These are phyloP conservation scores for Actinia equina DNA, from an alignment of 64 coral and sea anemone species.

Conservation along the genomic window DNA sequence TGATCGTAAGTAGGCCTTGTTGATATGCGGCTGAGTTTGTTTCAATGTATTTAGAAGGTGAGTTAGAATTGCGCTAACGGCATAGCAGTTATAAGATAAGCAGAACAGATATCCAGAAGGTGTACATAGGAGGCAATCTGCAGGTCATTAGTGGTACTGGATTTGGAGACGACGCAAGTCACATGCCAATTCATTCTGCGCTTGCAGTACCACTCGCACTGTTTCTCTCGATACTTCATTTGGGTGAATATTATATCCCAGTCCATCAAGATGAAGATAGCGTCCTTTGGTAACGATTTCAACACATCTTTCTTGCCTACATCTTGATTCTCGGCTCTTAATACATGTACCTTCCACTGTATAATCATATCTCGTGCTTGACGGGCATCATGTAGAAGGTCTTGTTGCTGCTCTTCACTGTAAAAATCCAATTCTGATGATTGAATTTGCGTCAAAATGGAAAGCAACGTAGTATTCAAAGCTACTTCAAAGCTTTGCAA, in stretches of 20 bases:
- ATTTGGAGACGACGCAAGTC: background rate
- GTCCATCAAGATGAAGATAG: constrained; percentile 21
- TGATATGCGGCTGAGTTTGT: too few species aligned
- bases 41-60: too few species aligned
- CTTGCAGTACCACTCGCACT: background rate
- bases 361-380: too few species aligned
- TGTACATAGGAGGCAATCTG: background rate
- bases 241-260: constrained; percentile 18
- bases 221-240: constrained; percentile 25
- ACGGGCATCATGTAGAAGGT: too few species aligned
- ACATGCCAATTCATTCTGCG: background rate
- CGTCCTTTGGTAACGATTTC: background rate
- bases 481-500: too few species aligned
- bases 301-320: constrained; percentile 40
- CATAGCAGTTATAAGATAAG: constrained; percentile 20
- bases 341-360: constrained; percentile 45
- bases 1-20: too few species aligned
- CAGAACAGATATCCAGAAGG: background rate
- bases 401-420: too few species aligned
- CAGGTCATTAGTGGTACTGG: background rate
- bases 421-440: too few species aligned
- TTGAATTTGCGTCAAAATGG: too few species aligned
- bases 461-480: too few species aligned
- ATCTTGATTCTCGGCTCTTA: constrained; percentile 44
- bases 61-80: too few species aligned